phyloP scores from a whole-genome alignment of 2,888 invertebrate genomes.

The Chorisops tibialis region DNA sequence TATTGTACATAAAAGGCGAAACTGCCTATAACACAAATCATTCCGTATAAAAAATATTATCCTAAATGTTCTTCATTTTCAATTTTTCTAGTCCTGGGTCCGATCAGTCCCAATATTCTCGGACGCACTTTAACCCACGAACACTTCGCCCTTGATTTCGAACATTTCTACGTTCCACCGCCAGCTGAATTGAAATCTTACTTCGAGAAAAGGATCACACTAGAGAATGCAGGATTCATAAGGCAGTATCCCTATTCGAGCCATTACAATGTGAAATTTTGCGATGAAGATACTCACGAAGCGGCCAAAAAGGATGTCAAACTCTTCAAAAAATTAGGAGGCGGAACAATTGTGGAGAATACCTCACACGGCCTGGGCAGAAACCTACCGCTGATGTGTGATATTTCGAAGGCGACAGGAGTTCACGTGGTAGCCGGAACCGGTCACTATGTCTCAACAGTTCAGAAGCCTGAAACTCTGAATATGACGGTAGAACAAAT shows the following conservation, averaged over 20 bases:
- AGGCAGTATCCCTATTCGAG: conserved; percentile 73
- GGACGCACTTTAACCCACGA: conserved; percentile 73
- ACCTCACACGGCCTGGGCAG: conserved; percentile 68
- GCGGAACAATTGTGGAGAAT: conserved; percentile 75
- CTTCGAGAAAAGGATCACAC: conserved; percentile 54
- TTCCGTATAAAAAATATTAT: no score
- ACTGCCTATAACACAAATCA: no score
- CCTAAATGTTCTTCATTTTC: no score
- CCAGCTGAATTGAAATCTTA: conserved; percentile 53
- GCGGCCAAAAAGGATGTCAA: conserved; percentile 65
- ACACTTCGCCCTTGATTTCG: conserved; percentile 66
- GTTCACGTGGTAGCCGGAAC: conserved; percentile 75
- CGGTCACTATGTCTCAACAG: conserved; percentile 68
- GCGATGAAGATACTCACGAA: conserved; percentile 56
- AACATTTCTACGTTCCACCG: conserved; percentile 61
- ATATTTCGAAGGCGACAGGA: conserved; percentile 59
- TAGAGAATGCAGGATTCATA: conserved; percentile 62
- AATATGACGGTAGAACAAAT: conserved; percentile 60
- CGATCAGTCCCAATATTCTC: conserved; percentile 56
- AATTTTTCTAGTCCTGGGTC: conserved; percentile 59
- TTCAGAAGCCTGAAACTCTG: conserved; percentile 56
- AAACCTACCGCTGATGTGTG: conserved; percentile 59
- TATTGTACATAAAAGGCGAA: no score
- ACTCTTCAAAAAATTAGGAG: conserved; percentile 65
- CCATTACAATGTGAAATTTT: conserved; percentile 60